These are phyloP conservation scores for Phortica magna DNA, from an alignment of 2,888 invertebrate species.

Conservation along the genomic window DNA sequence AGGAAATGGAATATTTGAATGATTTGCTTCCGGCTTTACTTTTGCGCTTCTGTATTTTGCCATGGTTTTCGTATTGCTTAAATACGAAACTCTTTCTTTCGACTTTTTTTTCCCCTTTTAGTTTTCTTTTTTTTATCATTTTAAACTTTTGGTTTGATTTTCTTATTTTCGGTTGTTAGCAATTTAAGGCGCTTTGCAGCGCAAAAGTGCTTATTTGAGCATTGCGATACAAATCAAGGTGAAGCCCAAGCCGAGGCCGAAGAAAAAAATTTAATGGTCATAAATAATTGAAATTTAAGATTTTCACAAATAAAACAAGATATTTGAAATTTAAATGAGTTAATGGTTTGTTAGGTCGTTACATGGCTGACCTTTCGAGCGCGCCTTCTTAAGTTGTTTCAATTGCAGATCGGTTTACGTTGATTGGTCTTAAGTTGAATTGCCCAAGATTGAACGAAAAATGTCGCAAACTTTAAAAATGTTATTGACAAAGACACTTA, in stretches of 20 bases:
- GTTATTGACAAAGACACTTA: too few species aligned
- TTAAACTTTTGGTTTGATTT: neutral
- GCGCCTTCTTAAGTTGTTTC: too few species aligned
- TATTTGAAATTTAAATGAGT: slow-evolving; percentile 1
- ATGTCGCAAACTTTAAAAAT: neutral
- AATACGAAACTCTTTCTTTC: neutral
- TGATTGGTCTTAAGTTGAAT: neutral
- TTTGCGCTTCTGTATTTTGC: neutral
- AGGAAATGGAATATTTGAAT: slow-evolving; percentile 67
- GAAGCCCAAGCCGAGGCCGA: neutral
- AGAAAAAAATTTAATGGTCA: neutral
- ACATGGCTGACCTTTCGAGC: too few species aligned
- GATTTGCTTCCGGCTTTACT: slow-evolving; percentile 61
- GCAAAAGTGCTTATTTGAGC: neutral
- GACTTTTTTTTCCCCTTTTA: neutral
- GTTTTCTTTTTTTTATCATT: neutral
- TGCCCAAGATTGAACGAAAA: neutral
- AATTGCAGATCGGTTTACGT: too few species aligned
- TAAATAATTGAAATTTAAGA: slow-evolving; percentile 1
- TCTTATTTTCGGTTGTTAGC: slow-evolving; percentile 34
- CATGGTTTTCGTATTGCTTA: neutral
- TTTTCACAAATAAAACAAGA: neutral
- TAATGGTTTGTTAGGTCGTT: neutral
- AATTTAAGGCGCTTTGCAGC: slow-evolving; percentile 14
- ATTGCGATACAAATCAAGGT: neutral